Base-by-base conservation (phyloP, 2,797 vertebrate genomes). In the Lutra lutra region DNA sequence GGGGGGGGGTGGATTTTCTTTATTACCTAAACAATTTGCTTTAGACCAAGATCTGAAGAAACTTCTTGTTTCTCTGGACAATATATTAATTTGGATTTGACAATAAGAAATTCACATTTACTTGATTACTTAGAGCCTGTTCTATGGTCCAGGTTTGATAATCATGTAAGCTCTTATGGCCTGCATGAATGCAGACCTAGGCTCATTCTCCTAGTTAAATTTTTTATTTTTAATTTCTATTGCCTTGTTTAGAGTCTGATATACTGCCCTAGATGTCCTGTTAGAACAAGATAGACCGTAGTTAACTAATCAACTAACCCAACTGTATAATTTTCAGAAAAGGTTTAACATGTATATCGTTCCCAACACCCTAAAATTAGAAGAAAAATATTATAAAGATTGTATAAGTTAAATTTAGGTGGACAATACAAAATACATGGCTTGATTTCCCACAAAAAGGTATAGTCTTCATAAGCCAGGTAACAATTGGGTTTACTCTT, bases 31-130 rank as follows among this genome's bases (percentile, higher is more conserved):
- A 82, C 46, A 60, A 82, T 78, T 96, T 77, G 4, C 83, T 91
- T 88, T 95, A 93, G 35, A 83, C 35, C 9, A 40, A 86, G 23
- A 10, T 78, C 4, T 86, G n/a, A 93, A 93, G n/a, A 93, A 87
- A 87, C 10, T 56, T 60, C 27, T 72, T 77, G 27, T 60, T 96
- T 93, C 77, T 93, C n/a, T 51, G 12, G n/a, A 82, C 23, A 95
- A 88, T 77, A 23, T n/a, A 13, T 46, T 72, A 70, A n/a, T 77
- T 60, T 48, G 54, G 70, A 56, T 94, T 35, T 86, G 35, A 85
- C 64, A 62, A 84, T 64, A 89, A 90, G 38, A 97, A 54, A 96
- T 66, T 64, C 27, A 64, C 20, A 80, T 54, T 35, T 43, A 95
- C n/a, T 40, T 80, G 23, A 75, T 38, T 83, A 14, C 12, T 86